These are phyloP conservation scores for Trichopria drosophilae DNA, from an alignment of 2,888 invertebrate species.

Conservation along the genomic window DNA sequence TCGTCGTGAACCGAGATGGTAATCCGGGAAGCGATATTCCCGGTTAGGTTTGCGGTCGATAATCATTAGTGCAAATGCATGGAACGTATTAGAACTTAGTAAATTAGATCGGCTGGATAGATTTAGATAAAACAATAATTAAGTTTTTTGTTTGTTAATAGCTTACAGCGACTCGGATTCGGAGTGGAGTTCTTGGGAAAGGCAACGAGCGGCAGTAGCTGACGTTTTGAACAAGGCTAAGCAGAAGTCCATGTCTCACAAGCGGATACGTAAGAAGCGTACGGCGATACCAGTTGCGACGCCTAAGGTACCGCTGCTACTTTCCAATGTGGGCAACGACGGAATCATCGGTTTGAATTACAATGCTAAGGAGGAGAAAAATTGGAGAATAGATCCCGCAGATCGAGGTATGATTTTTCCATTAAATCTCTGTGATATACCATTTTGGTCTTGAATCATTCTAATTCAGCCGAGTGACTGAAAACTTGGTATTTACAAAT, in stretches of 20 bases:
- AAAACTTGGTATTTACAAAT: too few species aligned
- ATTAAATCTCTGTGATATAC: not conserved
- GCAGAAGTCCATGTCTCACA: constrained; percentile 71
- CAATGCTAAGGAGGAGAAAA: constrained; percentile 55
- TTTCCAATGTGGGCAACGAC: constrained; percentile 57
- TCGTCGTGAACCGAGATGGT: too few species aligned
- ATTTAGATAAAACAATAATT: too few species aligned
- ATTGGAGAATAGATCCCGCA: constrained; percentile 53
- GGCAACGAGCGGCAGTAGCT: constrained; percentile 64
- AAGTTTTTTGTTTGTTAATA: constrained; percentile 52
- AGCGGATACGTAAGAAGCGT: constrained; percentile 73
- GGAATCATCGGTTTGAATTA: constrained; percentile 55
- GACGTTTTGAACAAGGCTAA: constrained; percentile 69
- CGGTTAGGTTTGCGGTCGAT: too few species aligned
- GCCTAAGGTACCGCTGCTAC: constrained; percentile 76
- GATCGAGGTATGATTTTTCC: constrained; percentile 55
- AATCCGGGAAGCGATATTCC: too few species aligned
- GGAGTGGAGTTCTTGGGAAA: constrained; percentile 77
- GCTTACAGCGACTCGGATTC: constrained; percentile 90
- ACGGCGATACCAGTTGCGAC: constrained; percentile 84
- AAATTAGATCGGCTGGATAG: too few species aligned
- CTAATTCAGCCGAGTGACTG: too few species aligned
- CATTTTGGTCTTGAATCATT: constrained; percentile 1
- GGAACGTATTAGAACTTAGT: too few species aligned
- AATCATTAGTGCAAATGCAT: too few species aligned